A percentile compares a stretch with the other conserved stretches of the same genome.
Conservation (phyloP, 1,140 invertebrate species). For the Heliothis subflexa region DNA sequence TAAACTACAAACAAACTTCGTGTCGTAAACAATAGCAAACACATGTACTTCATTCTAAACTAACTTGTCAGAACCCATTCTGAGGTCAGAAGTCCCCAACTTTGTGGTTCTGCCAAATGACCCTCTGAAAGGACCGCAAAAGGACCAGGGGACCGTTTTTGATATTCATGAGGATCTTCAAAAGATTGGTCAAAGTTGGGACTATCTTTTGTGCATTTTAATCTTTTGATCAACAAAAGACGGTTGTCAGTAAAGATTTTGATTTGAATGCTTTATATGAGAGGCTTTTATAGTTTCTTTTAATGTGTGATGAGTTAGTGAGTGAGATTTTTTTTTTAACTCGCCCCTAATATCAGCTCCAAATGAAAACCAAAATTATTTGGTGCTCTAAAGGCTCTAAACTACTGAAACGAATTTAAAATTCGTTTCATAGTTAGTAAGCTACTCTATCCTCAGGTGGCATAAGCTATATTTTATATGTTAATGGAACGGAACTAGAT, state of each 20-base stretch:
- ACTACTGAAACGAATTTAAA: neutral
- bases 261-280: too few species aligned
- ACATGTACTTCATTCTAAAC: neutral
- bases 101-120: neutral
- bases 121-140: neutral
- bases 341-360: neutral
- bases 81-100: neutral
- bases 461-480: neutral
- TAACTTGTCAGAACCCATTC: neutral
- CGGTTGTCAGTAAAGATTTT: too few species aligned
- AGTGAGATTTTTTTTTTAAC: too few species aligned
- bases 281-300: too few species aligned
- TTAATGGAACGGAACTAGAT: too few species aligned
- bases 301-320: too few species aligned
- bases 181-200: slow-evolving; percentile 1
- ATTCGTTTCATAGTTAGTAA: neutral
- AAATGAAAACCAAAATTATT: neutral
- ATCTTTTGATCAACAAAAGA: neutral
- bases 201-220: neutral
- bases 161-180: neutral
- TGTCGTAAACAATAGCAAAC: neutral
- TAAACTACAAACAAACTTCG: too few species aligned
- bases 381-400: neutral
- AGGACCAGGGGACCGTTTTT: neutral
- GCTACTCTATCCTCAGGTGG: too few species aligned